Evolutionary conservation across 2,797 vertebrate species (phyloP), one percentile per base, ranked within the genome.

Genomic region (Sitta carolinensis): DNA sequence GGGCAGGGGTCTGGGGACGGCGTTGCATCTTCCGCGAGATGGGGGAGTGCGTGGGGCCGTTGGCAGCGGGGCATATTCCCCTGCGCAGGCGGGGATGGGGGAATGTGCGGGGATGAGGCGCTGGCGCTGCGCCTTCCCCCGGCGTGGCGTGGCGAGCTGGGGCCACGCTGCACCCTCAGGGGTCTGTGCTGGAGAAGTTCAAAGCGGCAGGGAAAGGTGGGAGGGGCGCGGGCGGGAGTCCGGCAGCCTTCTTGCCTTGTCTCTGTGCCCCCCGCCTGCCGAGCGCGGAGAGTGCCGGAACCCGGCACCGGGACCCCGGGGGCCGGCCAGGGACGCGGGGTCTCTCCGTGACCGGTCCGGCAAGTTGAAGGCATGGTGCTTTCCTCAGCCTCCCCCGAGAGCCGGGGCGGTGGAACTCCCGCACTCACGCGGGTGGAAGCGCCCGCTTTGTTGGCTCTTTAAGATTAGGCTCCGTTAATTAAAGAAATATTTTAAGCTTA

Each of bases 401-500:
- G 38, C 36, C 29, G 45, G 2, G 32, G 11, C 5, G 13, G 17
- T 36, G 83, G 40, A 63, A 43, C 19, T 64, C 19, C 4, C 4
- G 47, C 66, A 50, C n/a, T 54, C 88, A 22, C 4, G 68, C 75
- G 25, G 64, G 58, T 55, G 72, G 67, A 70, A 90, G 67, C 66
- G 27, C 54, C 54, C 16, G 20, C 57, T 78, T 70, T 38, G 59
- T 70, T 38, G 59, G 32, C 40, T 70, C 62, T 79, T 91, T 59
- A 42, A 89, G 92, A 77, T 86, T 12, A 69, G 58, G 43, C 89
- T 85, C 48, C 45, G 82, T 90, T 89, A 89, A 92, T 95, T 82
- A 92, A 70, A 67, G 62, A 87, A 92, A 57, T 84, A 78, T 91
- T 93, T 95, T 84, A 91, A 94, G 90, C 77, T 94, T 80, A 84